Evolutionary conservation across 2,113 vertebrate species (phyloP), one percentile per base, ranked within the genome.

Genomic region (Ptilonorhynchus violaceus): DNA sequence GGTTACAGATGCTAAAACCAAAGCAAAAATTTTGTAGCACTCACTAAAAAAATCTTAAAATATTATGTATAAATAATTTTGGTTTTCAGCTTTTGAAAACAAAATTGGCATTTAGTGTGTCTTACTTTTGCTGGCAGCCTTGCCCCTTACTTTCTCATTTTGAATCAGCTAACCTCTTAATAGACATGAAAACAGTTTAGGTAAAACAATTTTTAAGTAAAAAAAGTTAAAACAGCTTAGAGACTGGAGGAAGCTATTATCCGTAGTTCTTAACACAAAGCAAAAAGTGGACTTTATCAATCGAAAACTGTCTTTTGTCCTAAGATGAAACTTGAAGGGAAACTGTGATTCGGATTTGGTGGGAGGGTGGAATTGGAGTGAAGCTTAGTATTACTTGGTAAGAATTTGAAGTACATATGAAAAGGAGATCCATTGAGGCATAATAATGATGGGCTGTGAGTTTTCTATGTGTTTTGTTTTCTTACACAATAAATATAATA

Each of bases 1-100:
- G 80, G 68, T 82, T 93, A 88, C 89, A 93, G 92, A 92, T 94
- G 83, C 59, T 83, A 88, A 95, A 96, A 92, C 24, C 12, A 75
- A 92, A 95, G 86, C 49, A 92, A 79, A 95, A 77, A 44, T 44
- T 77, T 25, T 95, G 55, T 89, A 84, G 35, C 70, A 55, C 73
- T 87, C 8, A 4, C 39, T 50, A 47, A 67, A 80, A 85, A 64
- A 50, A n/a, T 70, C 67, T 84, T 86, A 59, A 94, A 96, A 89
- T 89, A 74, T 8, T 13, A 59, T 89, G 66, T 84, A n/a, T 69
- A 86, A 91, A 86, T 92, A 89, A 52, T 89, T 66, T 6, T 21
- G 21, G 27, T 11, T 59, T 95, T 91, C 41, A 70, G 47, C 64
- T 89, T 89, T 58, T 72, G 55, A 86, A 84, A 78, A 63, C 39